Evolutionary conservation across 2,113 vertebrate species (phyloP).

Genomic region (Typhlomys cinereus): DNA sequence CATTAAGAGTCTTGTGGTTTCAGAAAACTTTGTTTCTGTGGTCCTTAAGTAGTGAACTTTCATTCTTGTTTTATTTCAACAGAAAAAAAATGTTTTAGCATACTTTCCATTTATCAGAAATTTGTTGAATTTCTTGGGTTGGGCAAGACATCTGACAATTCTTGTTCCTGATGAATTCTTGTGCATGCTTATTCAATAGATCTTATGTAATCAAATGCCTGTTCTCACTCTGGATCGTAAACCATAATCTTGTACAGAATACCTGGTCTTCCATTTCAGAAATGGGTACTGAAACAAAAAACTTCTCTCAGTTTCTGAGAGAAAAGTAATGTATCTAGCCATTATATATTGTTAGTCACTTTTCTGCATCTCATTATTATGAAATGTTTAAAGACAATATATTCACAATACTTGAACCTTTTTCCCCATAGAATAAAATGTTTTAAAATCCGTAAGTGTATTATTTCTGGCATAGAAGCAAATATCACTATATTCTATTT

Average conservation of each 20-base stretch:
- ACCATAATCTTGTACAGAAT: not conserved
- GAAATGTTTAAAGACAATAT: not conserved
- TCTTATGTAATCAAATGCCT: not conserved
- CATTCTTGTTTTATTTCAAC: not conserved
- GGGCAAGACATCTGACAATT: not conserved
- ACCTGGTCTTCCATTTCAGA: not conserved
- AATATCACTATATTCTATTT: slow-evolving; percentile 5
- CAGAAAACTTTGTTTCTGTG: not conserved
- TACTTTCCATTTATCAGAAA: not conserved
- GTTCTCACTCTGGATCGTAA: not conserved
- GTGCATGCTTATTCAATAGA: not conserved
- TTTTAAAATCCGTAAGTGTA: slow-evolving; percentile 15
- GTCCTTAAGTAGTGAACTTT: not conserved
- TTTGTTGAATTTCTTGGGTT: not conserved
- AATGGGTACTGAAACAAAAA: not conserved
- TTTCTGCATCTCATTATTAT: not conserved
- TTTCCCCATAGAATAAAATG: not conserved
- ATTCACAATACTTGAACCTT: not conserved
- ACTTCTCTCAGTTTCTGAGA: not conserved
- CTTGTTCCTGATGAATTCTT: not conserved
- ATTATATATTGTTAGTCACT: not conserved
- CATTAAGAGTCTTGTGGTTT: not conserved
- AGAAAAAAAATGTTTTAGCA: not conserved
- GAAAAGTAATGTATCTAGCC: not conserved
- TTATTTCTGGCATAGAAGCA: not conserved